A percentile compares a stretch with the other conserved stretches of the same genome.
phyloP scores from a whole-genome alignment of 2,797 vertebrate genomes.

The Cheirogaleus major region DNA sequence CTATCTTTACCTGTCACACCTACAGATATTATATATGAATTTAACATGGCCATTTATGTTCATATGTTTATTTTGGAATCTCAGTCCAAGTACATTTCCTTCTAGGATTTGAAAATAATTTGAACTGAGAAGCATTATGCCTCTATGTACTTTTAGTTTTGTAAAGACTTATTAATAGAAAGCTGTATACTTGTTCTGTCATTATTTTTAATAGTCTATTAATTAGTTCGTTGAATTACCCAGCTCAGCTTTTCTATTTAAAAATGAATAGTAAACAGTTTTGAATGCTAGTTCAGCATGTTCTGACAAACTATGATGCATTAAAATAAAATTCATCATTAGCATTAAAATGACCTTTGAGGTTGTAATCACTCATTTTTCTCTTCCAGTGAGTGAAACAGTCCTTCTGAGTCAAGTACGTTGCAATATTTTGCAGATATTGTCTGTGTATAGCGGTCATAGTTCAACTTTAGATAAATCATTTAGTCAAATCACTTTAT shows the following conservation, averaged over 20 bases:
- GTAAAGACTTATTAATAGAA: constrained; percentile 54
- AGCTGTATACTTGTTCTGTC: constrained; percentile 34
- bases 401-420: constrained; percentile 58
- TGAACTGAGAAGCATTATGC: constrained; percentile 37
- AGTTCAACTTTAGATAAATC: constrained; percentile 63
- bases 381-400: constrained; percentile 30
- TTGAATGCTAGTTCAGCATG: constrained; percentile 81
- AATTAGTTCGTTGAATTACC: constrained; percentile 72
- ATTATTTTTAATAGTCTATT: constrained; percentile 75
- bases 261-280: constrained; percentile 77
- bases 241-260: constrained; percentile 71
- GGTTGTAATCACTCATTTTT: constrained; percentile 36
- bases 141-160: constrained; percentile 62
- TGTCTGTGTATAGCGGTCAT: constrained; percentile 14
- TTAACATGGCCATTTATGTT: neutral
- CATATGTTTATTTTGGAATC: neutral
- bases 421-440: constrained; percentile 20
- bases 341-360: constrained; percentile 66
- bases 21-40: neutral
- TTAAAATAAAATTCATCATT: constrained; percentile 66
- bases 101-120: constrained; percentile 45
- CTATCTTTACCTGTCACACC: neutral
- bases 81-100: neutral
- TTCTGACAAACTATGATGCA: constrained; percentile 50
- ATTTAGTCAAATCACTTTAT: constrained; percentile 56